These are phyloP conservation scores for Bostrychus sinensis DNA, from an alignment of 2,113 vertebrate species.

Conservation along the genomic window DNA sequence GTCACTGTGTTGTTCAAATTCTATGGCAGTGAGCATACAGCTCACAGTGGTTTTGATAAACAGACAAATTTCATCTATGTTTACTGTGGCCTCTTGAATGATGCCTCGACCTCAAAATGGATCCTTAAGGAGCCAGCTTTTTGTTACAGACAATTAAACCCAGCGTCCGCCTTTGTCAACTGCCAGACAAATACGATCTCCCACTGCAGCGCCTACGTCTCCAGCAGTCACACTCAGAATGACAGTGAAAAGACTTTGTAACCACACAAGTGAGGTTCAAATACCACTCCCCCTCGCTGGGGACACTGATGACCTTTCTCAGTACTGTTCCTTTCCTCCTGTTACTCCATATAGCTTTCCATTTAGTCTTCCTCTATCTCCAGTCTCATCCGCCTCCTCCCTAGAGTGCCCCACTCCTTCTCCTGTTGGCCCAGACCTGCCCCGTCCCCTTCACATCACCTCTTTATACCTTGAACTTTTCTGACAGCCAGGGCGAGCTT, in stretches of 20 bases:
- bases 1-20: neutral
- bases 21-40: too few species aligned
- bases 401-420: constrained; percentile 47
- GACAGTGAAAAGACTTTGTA: constrained; percentile 54
- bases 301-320: constrained; percentile 78
- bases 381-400: constrained; percentile 52
- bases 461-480: constrained; percentile 59
- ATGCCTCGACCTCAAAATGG: constrained; percentile 41
- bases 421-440: constrained; percentile 38
- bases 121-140: constrained; percentile 68
- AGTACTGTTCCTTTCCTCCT: constrained; percentile 59
- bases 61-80: constrained; percentile 10
- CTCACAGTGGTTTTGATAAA: neutral
- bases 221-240: constrained; percentile 11
- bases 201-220: constrained; percentile 16
- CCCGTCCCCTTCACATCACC: constrained; percentile 50
- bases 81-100: constrained; percentile 37
- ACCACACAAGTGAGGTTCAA: constrained; percentile 72
- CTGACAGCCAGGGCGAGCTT: constrained; percentile 65
- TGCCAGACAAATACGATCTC: constrained; percentile 42
- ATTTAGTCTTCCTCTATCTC: constrained; percentile 33
- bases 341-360: constrained; percentile 45
- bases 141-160: constrained; percentile 75
- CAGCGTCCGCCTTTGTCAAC: constrained; percentile 46
- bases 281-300: constrained; percentile 77